Evolutionary conservation across 2,797 vertebrate genomes (phyloP), one percentile per base, ranked within the genome.

Genomic region (Oreochromis mossambicus): DNA sequence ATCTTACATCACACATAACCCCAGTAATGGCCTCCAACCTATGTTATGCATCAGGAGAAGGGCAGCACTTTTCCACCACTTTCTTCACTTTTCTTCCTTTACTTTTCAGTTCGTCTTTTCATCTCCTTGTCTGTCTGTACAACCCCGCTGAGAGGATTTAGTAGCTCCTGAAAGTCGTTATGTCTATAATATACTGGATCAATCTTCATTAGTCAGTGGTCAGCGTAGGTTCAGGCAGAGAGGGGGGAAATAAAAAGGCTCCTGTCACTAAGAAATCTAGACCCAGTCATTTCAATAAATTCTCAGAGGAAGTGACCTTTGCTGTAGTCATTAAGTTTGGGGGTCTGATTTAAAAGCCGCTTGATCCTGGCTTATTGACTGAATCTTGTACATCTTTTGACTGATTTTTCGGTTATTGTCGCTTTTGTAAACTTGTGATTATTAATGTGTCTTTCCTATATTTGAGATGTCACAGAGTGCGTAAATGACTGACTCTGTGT

Each of bases 201-300:
- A 84, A 90, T 94, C 94, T 93, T 95, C 91, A 91, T 94, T 94
- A 94, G 92, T 95, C 89, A 94, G 38, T 91, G 93, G 86, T 92
- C 77, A 81, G 84, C 6, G 48, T 82, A 80, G 85, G 82, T 85
- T 92, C 78, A 79, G 52, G 50, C 80, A 80, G 76, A 79, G n/a
- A 66, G 12, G 61, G 34, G 43, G 14, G 14, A 88, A 90, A 89
- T 91, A 92, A 88, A 92, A 54, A 86, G 34, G 77, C 77, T 88
- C 78, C 89, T 91, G 92, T 94, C 89, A 88, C 83, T 14, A 58
- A 91, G 91, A 93, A 92, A 93, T 92, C 90, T 87, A 73, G 78
- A 77, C 54, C 76, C 32, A 14, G 66, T 84, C 15, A 32, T 81
- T 94, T 88, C 81, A 13, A 91, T 83, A 83, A 76, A 88, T 81